A percentile compares a stretch with the other conserved stretches of the same genome.
Conservation (phyloP, 2,888 invertebrate genomes). For the Griposia aprilina region DNA sequence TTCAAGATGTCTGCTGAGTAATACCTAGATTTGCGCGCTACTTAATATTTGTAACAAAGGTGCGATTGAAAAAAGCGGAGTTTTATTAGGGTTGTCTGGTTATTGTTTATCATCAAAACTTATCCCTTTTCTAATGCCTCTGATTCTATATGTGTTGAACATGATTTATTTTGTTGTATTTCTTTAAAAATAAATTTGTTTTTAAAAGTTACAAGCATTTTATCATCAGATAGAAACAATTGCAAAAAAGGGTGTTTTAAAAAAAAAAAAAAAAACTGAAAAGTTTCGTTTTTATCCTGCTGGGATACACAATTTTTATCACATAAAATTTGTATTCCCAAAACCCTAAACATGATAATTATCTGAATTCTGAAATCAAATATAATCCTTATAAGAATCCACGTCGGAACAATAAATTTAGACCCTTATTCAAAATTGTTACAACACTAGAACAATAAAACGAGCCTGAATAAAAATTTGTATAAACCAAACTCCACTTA, state of each 20-base stretch:
- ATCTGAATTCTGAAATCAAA: too few relatives aligned
- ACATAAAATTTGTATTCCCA: too few relatives aligned
- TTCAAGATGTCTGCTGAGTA: background rate
- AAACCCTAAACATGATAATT: too few relatives aligned
- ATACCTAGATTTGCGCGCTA: constrained; percentile 3
- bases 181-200: background rate
- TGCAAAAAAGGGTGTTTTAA: background rate
- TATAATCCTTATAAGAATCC: too few relatives aligned
- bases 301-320: too few relatives aligned
- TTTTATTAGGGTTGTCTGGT: background rate
- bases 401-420: too few relatives aligned
- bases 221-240: background rate
- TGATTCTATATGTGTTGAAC: background rate
- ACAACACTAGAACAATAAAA: too few relatives aligned
- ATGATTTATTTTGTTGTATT: background rate
- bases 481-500: too few relatives aligned
- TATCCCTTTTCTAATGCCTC: background rate
- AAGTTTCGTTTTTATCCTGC: too few relatives aligned
- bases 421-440: too few relatives aligned
- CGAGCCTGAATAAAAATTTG: too few relatives aligned
- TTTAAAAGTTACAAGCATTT: background rate
- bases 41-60: constrained; percentile 12
- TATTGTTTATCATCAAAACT: background rate
- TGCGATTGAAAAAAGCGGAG: background rate
- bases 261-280: too few relatives aligned